Percentiles rank a stretch among this genome's conserved stretches.
These are phyloP conservation scores for Oligia latruncula DNA, from an alignment of 2,888 invertebrate genomes.

Conservation along the genomic window DNA sequence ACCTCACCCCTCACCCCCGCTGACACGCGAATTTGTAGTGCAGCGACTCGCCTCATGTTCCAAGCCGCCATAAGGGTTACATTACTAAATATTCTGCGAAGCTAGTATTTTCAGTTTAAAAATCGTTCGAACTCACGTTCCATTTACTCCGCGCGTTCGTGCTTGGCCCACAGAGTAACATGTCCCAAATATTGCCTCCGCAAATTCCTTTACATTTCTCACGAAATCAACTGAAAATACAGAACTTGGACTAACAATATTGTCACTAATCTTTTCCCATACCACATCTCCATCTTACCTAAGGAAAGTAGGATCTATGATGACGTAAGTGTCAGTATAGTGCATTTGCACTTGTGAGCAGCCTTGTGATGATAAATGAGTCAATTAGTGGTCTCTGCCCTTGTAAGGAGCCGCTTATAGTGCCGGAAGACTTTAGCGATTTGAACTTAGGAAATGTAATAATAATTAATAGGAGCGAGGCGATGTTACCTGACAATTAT, in stretches of 20 bases:
- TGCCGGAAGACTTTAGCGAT: slow-evolving; percentile 50
- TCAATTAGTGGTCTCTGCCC: slow-evolving; percentile 37
- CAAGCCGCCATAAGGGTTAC: too few relatives aligned
- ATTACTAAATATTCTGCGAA: neutral
- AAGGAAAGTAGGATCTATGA: slow-evolving; percentile 13
- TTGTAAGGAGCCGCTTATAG: slow-evolving; percentile 31
- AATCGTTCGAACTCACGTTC: neutral
- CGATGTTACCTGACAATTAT: neutral
- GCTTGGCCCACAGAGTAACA: neutral
- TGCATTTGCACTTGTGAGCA: slow-evolving; percentile 3
- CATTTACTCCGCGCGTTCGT: neutral
- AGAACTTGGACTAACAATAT: neutral
- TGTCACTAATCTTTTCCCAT: neutral
- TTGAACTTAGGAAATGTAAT: slow-evolving; percentile 38
- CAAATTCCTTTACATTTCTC: neutral
- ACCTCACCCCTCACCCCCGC: too few relatives aligned
- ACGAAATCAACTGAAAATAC: neutral
- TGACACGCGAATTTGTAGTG: neutral
- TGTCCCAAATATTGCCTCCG: neutral
- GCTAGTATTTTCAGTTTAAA: neutral
- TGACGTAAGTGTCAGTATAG: neutral
- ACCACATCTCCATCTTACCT: neutral
- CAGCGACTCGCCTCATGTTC: too few relatives aligned
- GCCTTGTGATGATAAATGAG: slow-evolving; percentile 40
- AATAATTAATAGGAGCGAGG: slow-evolving; percentile 17